Evolutionary conservation across 2,113 vertebrate species (phyloP), one percentile per base, ranked within the genome.

Genomic region (Harpagus bidentatus): DNA sequence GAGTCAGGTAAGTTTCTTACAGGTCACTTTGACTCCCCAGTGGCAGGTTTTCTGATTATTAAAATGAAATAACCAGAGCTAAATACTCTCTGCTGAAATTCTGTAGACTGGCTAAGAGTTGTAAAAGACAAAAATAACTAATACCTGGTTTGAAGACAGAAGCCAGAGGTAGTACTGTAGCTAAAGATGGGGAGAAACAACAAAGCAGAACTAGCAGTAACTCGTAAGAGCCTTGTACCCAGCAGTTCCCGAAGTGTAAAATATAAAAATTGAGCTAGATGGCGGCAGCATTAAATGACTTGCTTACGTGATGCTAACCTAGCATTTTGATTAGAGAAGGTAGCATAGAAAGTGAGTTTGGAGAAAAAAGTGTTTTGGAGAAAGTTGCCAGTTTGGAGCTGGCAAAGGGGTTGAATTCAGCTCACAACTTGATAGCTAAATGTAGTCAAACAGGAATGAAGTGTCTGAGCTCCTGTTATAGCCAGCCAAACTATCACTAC

Each of bases 1-100:
- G 6, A 47, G 29, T 40, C 0, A 0, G 4, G 1, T 58, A 58
- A 26, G 32, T 56, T 82, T 88, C 71, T 69, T 53, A 21, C 3
- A 38, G 7, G 16, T 70, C 53, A 47, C 1, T 84, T 88, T 40
- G 43, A n/a, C 16, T 86, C 18, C 21, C 34, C 12, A 34, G 14
- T 13, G 28, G 8, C 11, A 59, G 16, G 14, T 59, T 89, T 93
- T 89, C 63, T 87, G 18, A 9, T 87, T 70, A 61, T 65, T 61
- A 56, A 81, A 78, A 66, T 40, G 6, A 61, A 87, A 29, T 73
- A 65, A 53, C 7, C 3, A 5, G 18, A 84, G 8, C 2, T 58
- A 32, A 71, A 58, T 53, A 48, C 7, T 45, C 40, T 48, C 36
- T 79, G 16, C 43, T 87, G 45, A 90, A 58, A 56, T 80, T 42